Evolutionary conservation across 1,140 invertebrate genomes (phyloP), one percentile per base, ranked within the genome.

Genomic region (Penaeus indicus): DNA sequence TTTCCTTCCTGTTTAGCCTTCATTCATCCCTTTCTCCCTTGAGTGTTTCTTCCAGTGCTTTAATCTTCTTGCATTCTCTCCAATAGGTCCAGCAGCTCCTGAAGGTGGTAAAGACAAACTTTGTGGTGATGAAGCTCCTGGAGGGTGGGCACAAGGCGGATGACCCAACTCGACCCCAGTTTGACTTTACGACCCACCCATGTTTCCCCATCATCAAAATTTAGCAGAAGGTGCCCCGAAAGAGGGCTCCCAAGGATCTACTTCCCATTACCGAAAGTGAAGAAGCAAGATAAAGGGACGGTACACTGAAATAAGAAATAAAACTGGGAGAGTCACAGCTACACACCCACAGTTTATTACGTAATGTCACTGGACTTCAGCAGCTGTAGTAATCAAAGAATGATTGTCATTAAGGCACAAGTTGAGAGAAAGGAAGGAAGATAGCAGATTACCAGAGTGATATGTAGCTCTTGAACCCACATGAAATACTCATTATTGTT

Each of bases 121-220:
- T 98, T 93, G 96, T 99, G 89, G 98, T 99, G 13, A 95, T 98
- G 93, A 98, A 98, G 94, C 93, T 99, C 61, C 93, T 99, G 69
- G 96, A 96, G 10, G 97, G 96, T 91, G 90, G 90, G 13, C 90
- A 91, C 85, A 89, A 90, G 72, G 86, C 88, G 19, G 96, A 98
- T 88, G 96, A 96, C 0, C 95, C 95, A 91, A 94, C 94, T 42
- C 95, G 96, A 8, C 97, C 97, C 4, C 96, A 98, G 91, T 99
- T 98, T 93, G 97, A 98, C 92, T 99, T 99, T 92, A 95, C 95
- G 25, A 94, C 94, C 91, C 97, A 98, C 93, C 95, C 95, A 92
- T 96, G 97, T 92, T 99, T 98, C 93, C 97, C 98, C 81, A 95
- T 98, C 63, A 97, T 99, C 81, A 98, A 88, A 89, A 88, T 91